phyloP scores from a whole-genome alignment of 2,113 vertebrate species.

The Xiphorhynchus elegans region DNA sequence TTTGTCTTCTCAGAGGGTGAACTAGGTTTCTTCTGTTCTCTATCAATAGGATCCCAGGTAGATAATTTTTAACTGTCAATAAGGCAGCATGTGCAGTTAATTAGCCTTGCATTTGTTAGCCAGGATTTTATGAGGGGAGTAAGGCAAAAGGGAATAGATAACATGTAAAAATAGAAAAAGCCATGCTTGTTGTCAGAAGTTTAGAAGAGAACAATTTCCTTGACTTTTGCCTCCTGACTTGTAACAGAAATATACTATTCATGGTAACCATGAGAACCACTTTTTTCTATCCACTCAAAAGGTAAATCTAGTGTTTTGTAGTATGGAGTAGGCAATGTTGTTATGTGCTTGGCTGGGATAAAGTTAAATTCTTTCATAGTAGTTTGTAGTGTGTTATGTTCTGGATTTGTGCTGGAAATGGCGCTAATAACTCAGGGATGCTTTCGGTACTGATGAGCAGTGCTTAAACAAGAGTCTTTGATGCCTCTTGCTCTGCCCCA shows the following conservation, averaged over 20 bases:
- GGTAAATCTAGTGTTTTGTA: neutral
- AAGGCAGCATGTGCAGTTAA: neutral
- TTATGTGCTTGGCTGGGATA: neutral
- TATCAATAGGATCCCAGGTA: neutral
- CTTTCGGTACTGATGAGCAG: accelerated
- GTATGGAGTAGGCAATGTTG: neutral
- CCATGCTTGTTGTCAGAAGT: neutral
- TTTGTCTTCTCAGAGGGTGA: neutral
- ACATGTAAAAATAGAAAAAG: neutral
- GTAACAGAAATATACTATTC: neutral
- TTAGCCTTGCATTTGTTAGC: neutral
- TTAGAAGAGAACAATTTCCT: neutral
- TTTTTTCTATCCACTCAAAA: neutral
- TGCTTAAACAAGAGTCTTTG: neutral
- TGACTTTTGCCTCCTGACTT: neutral
- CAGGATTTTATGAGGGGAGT: neutral
- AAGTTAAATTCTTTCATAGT: neutral
- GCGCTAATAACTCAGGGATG: too few relatives aligned
- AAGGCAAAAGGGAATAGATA: neutral
- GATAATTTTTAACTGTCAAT: neutral
- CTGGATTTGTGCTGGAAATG: neutral
- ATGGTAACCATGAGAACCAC: neutral
- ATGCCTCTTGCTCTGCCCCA: neutral
- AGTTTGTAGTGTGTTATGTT: too few relatives aligned
- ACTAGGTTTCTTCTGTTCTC: neutral